Percentiles rank a stretch among this genome's conserved stretches.
Conservation (phyloP, 2,888 invertebrate genomes). For the Leucania comma region DNA sequence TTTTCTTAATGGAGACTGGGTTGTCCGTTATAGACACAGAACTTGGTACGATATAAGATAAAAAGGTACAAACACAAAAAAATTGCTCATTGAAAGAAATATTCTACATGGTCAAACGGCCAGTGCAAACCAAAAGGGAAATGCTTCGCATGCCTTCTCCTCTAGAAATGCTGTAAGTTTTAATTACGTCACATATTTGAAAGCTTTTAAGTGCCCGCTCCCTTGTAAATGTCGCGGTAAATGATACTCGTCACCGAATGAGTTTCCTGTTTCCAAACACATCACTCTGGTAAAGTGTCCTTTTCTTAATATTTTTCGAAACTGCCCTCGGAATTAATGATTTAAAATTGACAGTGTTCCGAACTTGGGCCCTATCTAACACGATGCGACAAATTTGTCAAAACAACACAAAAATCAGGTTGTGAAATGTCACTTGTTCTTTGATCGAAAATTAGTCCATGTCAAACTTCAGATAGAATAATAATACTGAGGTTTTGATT, state of each 20-base stretch:
- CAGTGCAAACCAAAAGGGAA: constrained; percentile 40
- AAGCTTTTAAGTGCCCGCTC: constrained; percentile 49
- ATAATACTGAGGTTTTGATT: too few relatives aligned
- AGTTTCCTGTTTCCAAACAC: constrained; percentile 47
- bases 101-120: constrained; percentile 19
- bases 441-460: too few relatives aligned
- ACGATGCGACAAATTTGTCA: too few relatives aligned
- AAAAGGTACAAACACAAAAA: not conserved
- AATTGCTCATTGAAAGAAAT: constrained; percentile 21
- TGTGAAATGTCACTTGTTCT: too few relatives aligned
- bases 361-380: too few relatives aligned
- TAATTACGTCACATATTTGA: constrained; percentile 54
- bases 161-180: constrained; percentile 48
- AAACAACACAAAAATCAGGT: too few relatives aligned
- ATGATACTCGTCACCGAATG: constrained; percentile 46
- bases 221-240: constrained; percentile 47
- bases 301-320: constrained; percentile 10
- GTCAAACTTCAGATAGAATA: too few relatives aligned
- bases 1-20: too few relatives aligned
- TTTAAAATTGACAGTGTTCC: not conserved
- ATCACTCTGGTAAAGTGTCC: not conserved
- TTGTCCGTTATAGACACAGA: not conserved
- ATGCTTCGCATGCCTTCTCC: constrained; percentile 39
- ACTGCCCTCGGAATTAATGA: constrained; percentile 5
- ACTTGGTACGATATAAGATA: not conserved